Evolutionary conservation across 2,113 vertebrate genomes (phyloP), one percentile per base, ranked within the genome.

Genomic region (Colaptes auratus): DNA sequence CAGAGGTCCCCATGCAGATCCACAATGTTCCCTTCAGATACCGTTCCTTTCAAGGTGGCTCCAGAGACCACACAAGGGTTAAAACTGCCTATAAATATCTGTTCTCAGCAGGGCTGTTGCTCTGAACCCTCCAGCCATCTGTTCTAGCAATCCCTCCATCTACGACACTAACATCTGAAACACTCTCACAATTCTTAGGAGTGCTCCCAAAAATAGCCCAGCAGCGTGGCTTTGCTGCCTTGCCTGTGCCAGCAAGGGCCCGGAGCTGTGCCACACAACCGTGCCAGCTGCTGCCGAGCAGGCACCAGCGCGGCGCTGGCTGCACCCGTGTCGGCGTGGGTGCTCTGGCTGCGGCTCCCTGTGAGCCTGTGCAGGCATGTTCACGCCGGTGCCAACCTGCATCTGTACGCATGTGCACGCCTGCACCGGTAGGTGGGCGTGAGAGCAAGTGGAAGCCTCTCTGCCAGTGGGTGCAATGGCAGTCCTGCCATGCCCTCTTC

Each of bases 61-160:
- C 86, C 63, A 50, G 71, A 53, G 75, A 93, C 73, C 82, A 90
- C 96, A 93, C 90, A 97, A 96, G 97, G 96, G 97, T 97, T 98
- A 98, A 97, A 79, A 48, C 96, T 90, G 83, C 86, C 97, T 98
- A 98, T 97, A 98, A 98, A 98, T 98, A 98, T 97, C 96, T 96
- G 89, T 92, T 97, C 96, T 96, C 97, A 97, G 97, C 97, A 97
- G 97, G 97, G 97, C 96, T 97, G 76, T 94, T 93, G 97, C 97
- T 97, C 95, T 94, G 97, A 97, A 96, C 97, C 96, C 96, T 97
- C 96, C 85, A 97, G 97, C 97, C 98, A 98, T 98, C 97, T 98
- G 98, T 98, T 97, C 97, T 66, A 96, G 96, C 94, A 96, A 97
- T 97, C 97, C 96, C 95, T 39, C 95, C 96, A 73, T 96, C 96